Evolutionary conservation across 2,797 vertebrate species (phyloP).

Genomic region (Trematomus bernacchii): DNA sequence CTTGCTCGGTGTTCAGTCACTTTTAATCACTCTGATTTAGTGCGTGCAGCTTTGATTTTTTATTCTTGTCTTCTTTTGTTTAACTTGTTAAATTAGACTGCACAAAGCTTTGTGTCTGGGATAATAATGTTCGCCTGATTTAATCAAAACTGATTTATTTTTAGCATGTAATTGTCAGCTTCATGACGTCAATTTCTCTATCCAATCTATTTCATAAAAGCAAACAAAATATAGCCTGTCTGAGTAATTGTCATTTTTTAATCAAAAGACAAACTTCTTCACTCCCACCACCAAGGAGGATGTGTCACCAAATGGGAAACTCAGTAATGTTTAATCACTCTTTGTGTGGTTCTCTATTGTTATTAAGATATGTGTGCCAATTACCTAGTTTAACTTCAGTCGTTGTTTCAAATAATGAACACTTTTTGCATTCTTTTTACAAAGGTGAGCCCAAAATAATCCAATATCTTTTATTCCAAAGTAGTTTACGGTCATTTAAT

Average conservation of each 20-base stretch:
- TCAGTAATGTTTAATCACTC: constrained; percentile 3
- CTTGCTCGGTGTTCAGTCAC: neutral
- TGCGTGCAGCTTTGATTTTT: constrained; percentile 13
- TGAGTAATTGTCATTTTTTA: constrained; percentile 44
- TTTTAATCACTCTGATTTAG: constrained; percentile 10
- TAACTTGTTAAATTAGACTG: constrained; percentile 58
- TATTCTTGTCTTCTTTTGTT: constrained; percentile 49
- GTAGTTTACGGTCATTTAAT: neutral
- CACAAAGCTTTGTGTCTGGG: constrained; percentile 40
- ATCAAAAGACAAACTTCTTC: constrained; percentile 29
- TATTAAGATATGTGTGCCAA: constrained; percentile 8
- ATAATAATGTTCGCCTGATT: constrained; percentile 59
- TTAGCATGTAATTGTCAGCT: constrained; percentile 59
- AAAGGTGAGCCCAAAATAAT: neutral
- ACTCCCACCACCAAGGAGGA: constrained; percentile 4
- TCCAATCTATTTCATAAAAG: constrained; percentile 47
- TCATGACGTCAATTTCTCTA: constrained; percentile 29
- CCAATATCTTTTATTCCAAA: neutral
- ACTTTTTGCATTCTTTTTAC: neutral
- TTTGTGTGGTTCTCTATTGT: constrained; percentile 12
- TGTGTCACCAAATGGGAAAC: constrained; percentile 38
- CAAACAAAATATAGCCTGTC: constrained; percentile 48
- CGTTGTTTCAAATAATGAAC: constrained; percentile 2
- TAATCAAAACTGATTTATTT: constrained; percentile 66
- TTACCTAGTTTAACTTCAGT: neutral